Evolutionary conservation across 2,888 invertebrate genomes (phyloP), one percentile per base, ranked within the genome.

Genomic region (Entomobrya proxima): DNA sequence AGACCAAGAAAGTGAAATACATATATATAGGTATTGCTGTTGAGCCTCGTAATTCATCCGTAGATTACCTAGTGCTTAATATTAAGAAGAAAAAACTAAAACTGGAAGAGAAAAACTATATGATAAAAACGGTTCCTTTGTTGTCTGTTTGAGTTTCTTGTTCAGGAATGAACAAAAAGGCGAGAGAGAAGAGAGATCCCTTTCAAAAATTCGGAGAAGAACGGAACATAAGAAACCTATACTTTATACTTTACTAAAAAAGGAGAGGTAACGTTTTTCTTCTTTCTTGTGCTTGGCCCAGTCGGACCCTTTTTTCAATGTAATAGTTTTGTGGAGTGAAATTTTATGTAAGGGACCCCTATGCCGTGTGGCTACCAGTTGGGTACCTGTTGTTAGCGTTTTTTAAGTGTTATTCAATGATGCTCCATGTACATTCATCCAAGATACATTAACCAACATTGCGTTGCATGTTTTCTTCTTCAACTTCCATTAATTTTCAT

Each of bases 131-230:
- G 74, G 79, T 61, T 67, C 72, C 74, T 61, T 85, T 85, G 72
- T 58, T 77, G 77, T 58, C 44, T 27, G 40, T 75, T 55, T 7
- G 35, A 61, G 15, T 32, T 61, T 61, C 61, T 85, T 64, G 74
- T 40, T 64, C 75, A 78, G 72, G 84, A 80, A 47, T 72, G 74
- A 78, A 79, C 85, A 74, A 58, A n/a, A n/a, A n/a, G n/a, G n/a
- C n/a, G n/a, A n/a, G n/a, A n/a, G n/a, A n/a, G 85, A 35, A n/a
- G 2, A 61, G 61, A n/a, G 35, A 72, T 37, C 55, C 80, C 47
- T 52, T 72, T 32, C n/a, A n/a, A 55, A 27, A 32, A 32, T 64
- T 64, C 44, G 7, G 67, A 55, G 61, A 61, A 61, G 50, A 79
- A 79, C 50, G 37, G n/a, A 79, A 50, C 50, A 50, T 47, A 58